A percentile compares a stretch with the other conserved stretches of the same genome.
Conservation (phyloP, 64 coral and sea anemone species). For the Stichodactyla mertensii region DNA sequence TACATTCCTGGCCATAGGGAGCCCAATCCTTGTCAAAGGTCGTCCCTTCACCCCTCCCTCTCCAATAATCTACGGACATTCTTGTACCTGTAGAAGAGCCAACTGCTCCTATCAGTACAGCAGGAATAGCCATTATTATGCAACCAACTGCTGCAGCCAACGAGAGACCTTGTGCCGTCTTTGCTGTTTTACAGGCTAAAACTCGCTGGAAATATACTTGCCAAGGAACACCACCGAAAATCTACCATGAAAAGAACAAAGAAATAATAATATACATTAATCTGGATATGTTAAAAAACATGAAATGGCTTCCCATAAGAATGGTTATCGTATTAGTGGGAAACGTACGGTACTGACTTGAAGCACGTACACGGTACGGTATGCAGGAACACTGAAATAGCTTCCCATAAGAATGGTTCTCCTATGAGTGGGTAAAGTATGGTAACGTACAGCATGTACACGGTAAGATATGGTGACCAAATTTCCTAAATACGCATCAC, state of each 20-base stretch:
- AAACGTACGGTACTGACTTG: too few species aligned
- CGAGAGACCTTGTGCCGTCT: slow-evolving; percentile 36
- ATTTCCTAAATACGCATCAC: neutral
- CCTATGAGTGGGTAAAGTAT: too few species aligned
- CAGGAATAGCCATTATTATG: slow-evolving; percentile 44
- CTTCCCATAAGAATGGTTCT: too few species aligned
- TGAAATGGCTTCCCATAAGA: too few species aligned
- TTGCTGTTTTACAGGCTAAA: slow-evolving; percentile 47
- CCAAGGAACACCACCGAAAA: slow-evolving; percentile 70
- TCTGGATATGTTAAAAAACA: too few species aligned
- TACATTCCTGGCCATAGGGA: too few species aligned
- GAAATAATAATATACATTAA: neutral
- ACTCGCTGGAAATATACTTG: slow-evolving; percentile 72
- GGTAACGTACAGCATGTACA: too few species aligned
- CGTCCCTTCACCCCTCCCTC: neutral
- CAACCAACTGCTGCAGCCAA: slow-evolving; percentile 37
- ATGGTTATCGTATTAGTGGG: too few species aligned
- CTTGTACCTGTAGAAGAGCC: slow-evolving; percentile 49
- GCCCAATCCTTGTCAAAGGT: too few species aligned
- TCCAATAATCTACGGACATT: neutral
- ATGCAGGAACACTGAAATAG: too few species aligned
- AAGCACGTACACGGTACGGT: too few species aligned
- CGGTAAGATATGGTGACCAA: too few species aligned
- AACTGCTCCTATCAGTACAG: slow-evolving; percentile 56
- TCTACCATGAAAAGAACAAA: neutral